Evolutionary conservation across 2,113 vertebrate genomes (phyloP).

Genomic region (Menidia beryllina): DNA sequence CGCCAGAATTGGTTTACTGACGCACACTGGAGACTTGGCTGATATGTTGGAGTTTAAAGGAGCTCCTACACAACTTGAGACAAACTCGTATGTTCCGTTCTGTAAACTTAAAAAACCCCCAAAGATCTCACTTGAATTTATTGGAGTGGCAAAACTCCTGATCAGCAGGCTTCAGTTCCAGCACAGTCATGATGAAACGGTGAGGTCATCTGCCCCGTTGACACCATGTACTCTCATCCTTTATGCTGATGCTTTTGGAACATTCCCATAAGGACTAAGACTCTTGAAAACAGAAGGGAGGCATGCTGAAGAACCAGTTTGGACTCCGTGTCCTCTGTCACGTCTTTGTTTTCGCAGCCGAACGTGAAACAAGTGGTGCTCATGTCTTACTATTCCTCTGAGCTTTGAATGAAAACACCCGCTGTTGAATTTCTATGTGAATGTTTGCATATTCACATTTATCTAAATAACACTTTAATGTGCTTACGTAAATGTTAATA

Average conservation of each 20-base stretch:
- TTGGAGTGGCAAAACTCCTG: slow-evolving; percentile 5
- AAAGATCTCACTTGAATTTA: slow-evolving; percentile 19
- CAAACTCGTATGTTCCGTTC: not conserved
- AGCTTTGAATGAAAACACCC: too few relatives aligned
- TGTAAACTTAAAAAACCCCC: too few relatives aligned
- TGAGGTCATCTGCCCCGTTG: slow-evolving; percentile 32
- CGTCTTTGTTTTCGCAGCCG: slow-evolving; percentile 19
- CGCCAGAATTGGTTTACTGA: not conserved
- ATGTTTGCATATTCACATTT: too few relatives aligned
- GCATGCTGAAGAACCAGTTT: slow-evolving; percentile 71
- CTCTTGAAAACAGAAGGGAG: slow-evolving; percentile 18
- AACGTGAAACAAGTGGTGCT: slow-evolving; percentile 4
- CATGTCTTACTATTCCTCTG: not conserved
- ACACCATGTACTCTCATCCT: slow-evolving; percentile 36
- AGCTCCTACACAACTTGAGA: not conserved
- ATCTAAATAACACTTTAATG: too few relatives aligned
- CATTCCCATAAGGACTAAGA: slow-evolving; percentile 12
- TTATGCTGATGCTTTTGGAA: slow-evolving; percentile 12
- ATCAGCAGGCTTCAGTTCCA: not conserved
- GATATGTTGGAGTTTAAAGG: not conserved
- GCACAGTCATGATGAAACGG: slow-evolving; percentile 32
- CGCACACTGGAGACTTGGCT: not conserved
- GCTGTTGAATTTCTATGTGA: too few relatives aligned
- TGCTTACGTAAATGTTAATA: too few relatives aligned
- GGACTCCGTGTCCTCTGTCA: not conserved